These are phyloP conservation scores for Callocephalon fimbriatum DNA, from an alignment of 2,113 vertebrate species.

Conservation along the genomic window DNA sequence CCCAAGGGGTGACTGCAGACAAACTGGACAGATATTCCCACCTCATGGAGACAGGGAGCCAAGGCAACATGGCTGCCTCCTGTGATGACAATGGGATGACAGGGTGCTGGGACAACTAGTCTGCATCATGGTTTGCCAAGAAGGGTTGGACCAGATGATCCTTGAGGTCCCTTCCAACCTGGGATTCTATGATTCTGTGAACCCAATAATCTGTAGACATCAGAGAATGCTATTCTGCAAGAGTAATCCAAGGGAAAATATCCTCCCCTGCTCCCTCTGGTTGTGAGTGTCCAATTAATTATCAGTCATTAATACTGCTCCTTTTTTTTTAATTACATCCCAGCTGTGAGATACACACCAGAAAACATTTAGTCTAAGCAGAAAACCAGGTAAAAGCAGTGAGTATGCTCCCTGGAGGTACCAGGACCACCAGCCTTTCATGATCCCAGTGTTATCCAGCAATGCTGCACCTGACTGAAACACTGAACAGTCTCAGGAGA, in stretches of 20 bases:
- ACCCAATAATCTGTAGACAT: not conserved
- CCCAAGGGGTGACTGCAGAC: not conserved
- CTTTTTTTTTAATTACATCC: not conserved
- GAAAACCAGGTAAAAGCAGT: not conserved
- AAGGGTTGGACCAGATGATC: not conserved
- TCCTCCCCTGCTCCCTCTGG: not conserved
- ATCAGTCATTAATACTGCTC: not conserved
- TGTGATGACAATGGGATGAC: fast-evolving
- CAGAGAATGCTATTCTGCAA: not conserved
- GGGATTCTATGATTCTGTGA: not conserved
- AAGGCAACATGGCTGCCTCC: not conserved
- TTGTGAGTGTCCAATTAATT: not conserved
- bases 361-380: not conserved
- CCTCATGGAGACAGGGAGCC: not conserved
- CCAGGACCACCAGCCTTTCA: not conserved
- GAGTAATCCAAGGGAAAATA: not conserved
- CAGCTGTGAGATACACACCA: not conserved
- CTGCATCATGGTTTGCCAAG: not conserved
- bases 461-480: not conserved
- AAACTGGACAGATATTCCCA: not conserved
- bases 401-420: not conserved
- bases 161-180: not conserved
- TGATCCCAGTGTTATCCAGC: not conserved
- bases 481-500: not conserved
- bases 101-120: not conserved